phyloP scores from a whole-genome alignment of 2,888 invertebrate genomes.

The Zonitis immaculata region DNA sequence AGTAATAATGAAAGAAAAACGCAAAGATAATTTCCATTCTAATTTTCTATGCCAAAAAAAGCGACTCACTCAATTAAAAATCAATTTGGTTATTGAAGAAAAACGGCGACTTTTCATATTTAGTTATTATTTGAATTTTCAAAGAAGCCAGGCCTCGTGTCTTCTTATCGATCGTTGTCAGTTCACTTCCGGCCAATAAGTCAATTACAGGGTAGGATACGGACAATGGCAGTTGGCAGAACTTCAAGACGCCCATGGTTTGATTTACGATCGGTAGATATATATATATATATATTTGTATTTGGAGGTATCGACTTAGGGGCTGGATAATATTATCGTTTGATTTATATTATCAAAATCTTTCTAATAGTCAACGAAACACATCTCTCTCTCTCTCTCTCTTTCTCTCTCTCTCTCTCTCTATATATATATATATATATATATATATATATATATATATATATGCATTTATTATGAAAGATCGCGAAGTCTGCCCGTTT shows the following conservation, averaged over 20 bases:
- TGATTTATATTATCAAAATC: conserved; percentile 27
- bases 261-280: conserved; percentile 46
- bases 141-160: conserved; percentile 25
- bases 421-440: no score
- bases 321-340: conserved; percentile 33
- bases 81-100: conserved; percentile 31
- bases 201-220: conserved; percentile 46
- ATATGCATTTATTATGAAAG: no score
- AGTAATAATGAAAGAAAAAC: no score
- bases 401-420: no score
- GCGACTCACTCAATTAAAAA: conserved; percentile 36
- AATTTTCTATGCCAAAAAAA: no score
- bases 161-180: conserved; percentile 42
- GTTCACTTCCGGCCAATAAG: conserved; percentile 49
- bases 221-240: conserved; percentile 48
- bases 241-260: conserved; percentile 47
- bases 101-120: conserved; percentile 1
- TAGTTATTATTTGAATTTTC: conserved; percentile 31
- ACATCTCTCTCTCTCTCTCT: no score
- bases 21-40: no score
- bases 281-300: conserved; percentile 44
- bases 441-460: no score
- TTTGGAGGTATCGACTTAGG: conserved; percentile 39
- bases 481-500: no score
- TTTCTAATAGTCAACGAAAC: conserved; percentile 9